Evolutionary conservation across 1,140 invertebrate genomes (phyloP).

Genomic region (Pogonognathellus flavescens): DNA sequence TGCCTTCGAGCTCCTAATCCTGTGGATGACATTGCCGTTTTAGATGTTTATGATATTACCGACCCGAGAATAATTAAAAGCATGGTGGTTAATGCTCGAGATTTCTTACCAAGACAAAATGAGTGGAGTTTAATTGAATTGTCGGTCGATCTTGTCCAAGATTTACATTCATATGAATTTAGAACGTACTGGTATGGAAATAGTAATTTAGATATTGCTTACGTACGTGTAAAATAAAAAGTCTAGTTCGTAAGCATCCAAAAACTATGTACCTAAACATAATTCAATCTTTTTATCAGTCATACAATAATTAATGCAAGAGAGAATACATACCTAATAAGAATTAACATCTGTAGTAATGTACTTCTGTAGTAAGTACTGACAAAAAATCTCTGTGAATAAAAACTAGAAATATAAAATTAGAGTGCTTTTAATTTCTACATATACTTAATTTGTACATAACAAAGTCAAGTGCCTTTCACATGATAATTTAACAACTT

Average conservation of each 20-base stretch:
- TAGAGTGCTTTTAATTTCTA: no score
- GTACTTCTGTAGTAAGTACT: no score
- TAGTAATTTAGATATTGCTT: slow-evolving; percentile 25
- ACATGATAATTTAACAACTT: no score
- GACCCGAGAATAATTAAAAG: neutral
- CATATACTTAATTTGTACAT: no score
- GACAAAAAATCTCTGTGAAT: no score
- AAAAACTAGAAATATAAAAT: no score
- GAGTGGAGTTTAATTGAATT: slow-evolving; percentile 10
- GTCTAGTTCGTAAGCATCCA: neutral
- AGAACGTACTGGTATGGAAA: slow-evolving; percentile 37
- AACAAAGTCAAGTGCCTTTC: no score
- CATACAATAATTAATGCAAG: no score
- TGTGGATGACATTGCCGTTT: neutral
- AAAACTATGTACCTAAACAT: no score
- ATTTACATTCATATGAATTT: slow-evolving; percentile 1
- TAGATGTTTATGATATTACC: neutral
- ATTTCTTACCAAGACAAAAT: neutral
- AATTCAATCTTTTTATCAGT: no score
- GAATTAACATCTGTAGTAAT: no score
- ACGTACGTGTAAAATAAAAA: slow-evolving; percentile 3
- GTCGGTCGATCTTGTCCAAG: neutral
- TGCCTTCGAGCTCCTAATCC: neutral
- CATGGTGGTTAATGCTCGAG: neutral
- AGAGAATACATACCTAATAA: no score